Evolutionary conservation across 30 jellyfish, hydroid and myxozoan genomes (phyloP).

Genomic region (Clytia hemisphaerica): DNA sequence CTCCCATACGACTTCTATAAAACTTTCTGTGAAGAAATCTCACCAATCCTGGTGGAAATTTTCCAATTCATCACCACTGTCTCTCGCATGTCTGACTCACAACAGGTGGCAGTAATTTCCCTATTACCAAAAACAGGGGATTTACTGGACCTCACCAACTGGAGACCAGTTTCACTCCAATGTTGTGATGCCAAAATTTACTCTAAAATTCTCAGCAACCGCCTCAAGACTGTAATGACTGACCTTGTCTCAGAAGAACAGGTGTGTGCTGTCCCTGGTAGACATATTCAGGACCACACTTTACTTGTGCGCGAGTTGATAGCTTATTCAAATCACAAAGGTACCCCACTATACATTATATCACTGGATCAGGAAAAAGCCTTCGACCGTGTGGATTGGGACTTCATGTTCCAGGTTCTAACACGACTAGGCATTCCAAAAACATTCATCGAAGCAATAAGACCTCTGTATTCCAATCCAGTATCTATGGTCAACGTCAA

Average conservation of each 20-base stretch:
- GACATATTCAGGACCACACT: slow-evolving; percentile 23
- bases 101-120: slow-evolving; percentile 17
- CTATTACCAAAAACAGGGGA: slow-evolving; percentile 25
- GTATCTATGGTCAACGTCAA: not conserved
- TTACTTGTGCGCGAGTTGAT: slow-evolving; percentile 18
- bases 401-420: not conserved
- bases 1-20: no score
- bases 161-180: slow-evolving; percentile 29
- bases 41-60: no score
- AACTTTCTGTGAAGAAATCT: no score
- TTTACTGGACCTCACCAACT: slow-evolving; percentile 1
- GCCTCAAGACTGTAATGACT: slow-evolving; percentile 1
- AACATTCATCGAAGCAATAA: not conserved
- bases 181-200: slow-evolving; percentile 23
- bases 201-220: slow-evolving; percentile 17
- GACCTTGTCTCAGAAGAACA: slow-evolving; percentile 16
- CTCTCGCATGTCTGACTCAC: no score
- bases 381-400: not conserved
- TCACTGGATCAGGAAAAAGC: slow-evolving; percentile 36
- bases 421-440: not conserved
- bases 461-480: not conserved
- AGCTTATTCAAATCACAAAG: not conserved
- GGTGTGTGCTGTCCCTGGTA: slow-evolving; percentile 48
- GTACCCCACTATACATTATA: not conserved
- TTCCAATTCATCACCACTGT: no score